Base-by-base conservation (phyloP, 2,888 invertebrate species). In the Latheticus oryzae region DNA sequence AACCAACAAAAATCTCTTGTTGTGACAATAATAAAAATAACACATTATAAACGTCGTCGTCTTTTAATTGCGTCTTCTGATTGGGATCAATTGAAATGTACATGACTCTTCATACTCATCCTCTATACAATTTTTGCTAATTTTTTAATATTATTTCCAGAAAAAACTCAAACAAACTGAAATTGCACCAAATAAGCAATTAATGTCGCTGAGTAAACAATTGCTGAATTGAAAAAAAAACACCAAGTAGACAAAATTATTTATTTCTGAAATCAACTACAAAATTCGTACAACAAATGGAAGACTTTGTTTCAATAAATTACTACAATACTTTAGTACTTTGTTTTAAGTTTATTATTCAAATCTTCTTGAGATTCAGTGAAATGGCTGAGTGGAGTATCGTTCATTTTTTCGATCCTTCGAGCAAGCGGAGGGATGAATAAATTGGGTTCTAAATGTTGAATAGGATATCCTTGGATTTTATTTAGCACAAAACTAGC, bases 371-470 rank as follows among this genome's bases (percentile, higher is more conserved):
- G 42, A 16, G 62, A 60, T 1, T 47, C 38, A 2, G 32, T 15
- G 21, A 16, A 53, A 8, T 52, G 33, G 26, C 43, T 58, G 4
- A 56, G 35, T 1, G 66, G 61, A 8, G 38, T 58, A 23, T 62
- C 62, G 47, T 55, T 37, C 33, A 47, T 42, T 48, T 64, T 66
- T 47, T 78, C 76, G 57, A 85, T 66, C 13, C 78, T 77, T 3
- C 74, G 78, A 0, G 85, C 83, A 16, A 87, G 57, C 1, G 82
- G 79, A 1, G 85, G 83, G 33, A 83, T 77, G 69, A 87, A 87
- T 7, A 87, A 79, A 71, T 83, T 82, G 0, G 84, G 82, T 71
- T 87, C 84, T 32, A 80, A 75, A 37, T 77, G 70, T 1, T 72
- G 75, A 4, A 73, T 68, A 0, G 75, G 68, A 12, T 68, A 32